phyloP scores from a whole-genome alignment of 2,797 vertebrate genomes.

The Myotis findleyi region DNA sequence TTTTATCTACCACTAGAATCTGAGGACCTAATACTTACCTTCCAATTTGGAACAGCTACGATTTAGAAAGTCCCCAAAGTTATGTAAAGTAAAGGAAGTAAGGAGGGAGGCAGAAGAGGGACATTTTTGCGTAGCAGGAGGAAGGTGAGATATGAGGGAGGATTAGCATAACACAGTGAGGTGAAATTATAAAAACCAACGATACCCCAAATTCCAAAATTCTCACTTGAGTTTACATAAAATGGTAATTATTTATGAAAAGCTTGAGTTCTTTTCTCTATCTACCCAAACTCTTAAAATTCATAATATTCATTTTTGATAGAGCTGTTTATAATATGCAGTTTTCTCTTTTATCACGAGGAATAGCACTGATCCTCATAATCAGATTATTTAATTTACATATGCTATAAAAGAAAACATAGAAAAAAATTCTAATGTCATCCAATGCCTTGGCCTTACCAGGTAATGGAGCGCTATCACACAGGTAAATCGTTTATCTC shows the following conservation, averaged over 20 bases:
- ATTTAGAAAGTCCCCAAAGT: not conserved
- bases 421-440: not conserved
- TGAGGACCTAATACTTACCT: not conserved
- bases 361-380: not conserved
- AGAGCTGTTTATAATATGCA: not conserved
- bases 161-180: not conserved
- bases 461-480: not conserved
- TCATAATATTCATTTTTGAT: not conserved
- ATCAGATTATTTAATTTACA: not conserved
- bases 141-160: not conserved
- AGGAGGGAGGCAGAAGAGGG: not conserved
- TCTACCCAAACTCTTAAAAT: slow-evolving; percentile 22
- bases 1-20: not conserved
- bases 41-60: not conserved
- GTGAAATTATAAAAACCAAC: not conserved
- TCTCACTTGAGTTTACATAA: not conserved
- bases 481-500: not conserved
- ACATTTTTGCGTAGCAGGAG: not conserved
- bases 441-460: not conserved
- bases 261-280: not conserved
- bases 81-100: not conserved
- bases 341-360: not conserved
- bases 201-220: not conserved
- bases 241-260: not conserved
- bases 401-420: not conserved